A percentile compares a stretch with the other conserved stretches of the same genome.
Conservation (phyloP, 2,888 invertebrate species). For the Eledona agricola region DNA sequence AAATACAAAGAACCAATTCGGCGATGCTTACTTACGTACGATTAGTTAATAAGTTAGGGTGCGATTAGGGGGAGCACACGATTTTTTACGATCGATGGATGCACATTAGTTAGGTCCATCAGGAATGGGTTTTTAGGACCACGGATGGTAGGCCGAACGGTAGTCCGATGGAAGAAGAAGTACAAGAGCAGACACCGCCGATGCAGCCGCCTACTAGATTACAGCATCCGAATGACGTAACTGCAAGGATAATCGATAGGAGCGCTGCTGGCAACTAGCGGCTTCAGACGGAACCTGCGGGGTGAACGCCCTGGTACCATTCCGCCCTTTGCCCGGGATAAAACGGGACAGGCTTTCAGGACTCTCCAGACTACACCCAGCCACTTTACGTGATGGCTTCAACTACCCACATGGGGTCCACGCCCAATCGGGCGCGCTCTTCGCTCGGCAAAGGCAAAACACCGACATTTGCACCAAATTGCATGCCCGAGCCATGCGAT, state of each 20-base stretch:
- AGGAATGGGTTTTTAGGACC: too few relatives aligned
- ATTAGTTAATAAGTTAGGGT: too few relatives aligned
- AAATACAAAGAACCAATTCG: background rate
- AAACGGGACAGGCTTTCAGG: constrained; percentile 26
- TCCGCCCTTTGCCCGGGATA: constrained; percentile 53
- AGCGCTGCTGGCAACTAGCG: constrained; percentile 59
- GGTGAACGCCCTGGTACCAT: constrained; percentile 62
- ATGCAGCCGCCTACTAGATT: constrained; percentile 55
- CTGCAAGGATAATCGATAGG: constrained; percentile 61
- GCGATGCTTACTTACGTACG: too few relatives aligned
- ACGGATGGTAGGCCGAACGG: too few relatives aligned
- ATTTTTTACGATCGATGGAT: too few relatives aligned
- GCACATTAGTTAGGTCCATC: constrained; percentile 40
- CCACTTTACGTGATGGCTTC: background rate
- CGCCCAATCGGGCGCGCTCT: constrained; percentile 14
- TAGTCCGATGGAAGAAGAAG: too few relatives aligned
- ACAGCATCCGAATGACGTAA: constrained; percentile 62
- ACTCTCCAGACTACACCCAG: constrained; percentile 15
- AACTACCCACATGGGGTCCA: constrained; percentile 11
- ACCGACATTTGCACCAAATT: too few relatives aligned
- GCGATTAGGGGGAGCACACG: too few relatives aligned
- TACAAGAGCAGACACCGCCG: constrained; percentile 49
- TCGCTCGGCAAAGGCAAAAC: too few relatives aligned
- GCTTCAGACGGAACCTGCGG: constrained; percentile 51
- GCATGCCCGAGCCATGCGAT: too few relatives aligned